A percentile compares a stretch with the other conserved stretches of the same genome.
Conservation (phyloP, 2,113 vertebrate genomes). For the Orthonyx spaldingii region DNA sequence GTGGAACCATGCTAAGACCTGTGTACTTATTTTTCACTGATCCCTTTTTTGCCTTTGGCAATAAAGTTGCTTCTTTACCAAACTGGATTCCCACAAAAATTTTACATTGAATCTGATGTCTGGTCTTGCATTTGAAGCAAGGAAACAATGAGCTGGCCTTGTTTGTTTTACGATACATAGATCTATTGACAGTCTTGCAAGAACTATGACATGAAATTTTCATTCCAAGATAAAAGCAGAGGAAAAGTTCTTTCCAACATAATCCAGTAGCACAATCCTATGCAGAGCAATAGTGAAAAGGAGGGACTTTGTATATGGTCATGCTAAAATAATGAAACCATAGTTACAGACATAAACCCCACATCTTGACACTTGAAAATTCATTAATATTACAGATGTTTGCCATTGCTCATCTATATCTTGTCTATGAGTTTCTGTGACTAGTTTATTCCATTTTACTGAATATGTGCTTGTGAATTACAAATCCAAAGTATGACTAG, state of each 20-base stretch:
- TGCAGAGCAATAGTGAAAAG: background rate
- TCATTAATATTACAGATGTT: background rate
- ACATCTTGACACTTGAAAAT: background rate
- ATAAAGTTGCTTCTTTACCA: background rate
- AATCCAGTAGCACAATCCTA: background rate
- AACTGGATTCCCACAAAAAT: background rate
- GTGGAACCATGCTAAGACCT: background rate
- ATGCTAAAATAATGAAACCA: background rate
- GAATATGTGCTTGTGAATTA: background rate
- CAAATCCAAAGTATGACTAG: background rate
- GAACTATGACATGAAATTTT: background rate
- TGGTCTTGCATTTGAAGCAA: background rate
- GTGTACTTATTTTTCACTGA: background rate
- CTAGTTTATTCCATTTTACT: constrained; percentile 4
- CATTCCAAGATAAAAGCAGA: background rate
- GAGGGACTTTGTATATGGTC: background rate
- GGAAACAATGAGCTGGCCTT: background rate
- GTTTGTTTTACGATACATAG: background rate
- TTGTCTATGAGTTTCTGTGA: background rate
- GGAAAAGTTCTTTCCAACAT: background rate
- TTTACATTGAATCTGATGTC: background rate
- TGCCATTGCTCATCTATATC: background rate
- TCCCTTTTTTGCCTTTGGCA: background rate
- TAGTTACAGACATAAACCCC: background rate
- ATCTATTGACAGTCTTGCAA: background rate